Evolutionary conservation across 2,113 vertebrate species (phyloP), one percentile per base, ranked within the genome.

Genomic region (Micronycteris hirsuta): DNA sequence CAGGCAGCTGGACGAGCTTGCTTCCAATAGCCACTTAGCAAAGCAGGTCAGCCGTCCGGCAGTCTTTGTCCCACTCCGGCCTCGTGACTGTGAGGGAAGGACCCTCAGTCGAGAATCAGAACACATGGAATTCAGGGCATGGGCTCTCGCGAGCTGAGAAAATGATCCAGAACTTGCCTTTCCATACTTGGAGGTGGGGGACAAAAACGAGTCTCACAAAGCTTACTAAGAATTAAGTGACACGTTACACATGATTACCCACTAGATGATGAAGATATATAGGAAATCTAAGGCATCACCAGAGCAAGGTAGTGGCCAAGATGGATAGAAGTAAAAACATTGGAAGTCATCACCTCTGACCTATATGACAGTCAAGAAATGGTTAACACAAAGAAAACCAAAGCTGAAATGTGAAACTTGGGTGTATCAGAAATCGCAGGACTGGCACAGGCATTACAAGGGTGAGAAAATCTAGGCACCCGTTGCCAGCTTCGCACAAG

Each of bases 1-100:
- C 0, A 1, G 2, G n/a, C 26, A 11, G 4, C 0, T 17, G 19
- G 2, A 8, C 52, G 33, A 4, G 1, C 12, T 36, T 7, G 16
- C 9, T 54, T 24, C 26, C 4, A 14, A 49, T 58, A 2, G 13
- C 58, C 67, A 12, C 6, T 9, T 14, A 43, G 28, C 22, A 7
- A 73, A 20, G 68, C 0, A 33, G 26, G 63, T 12, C 36, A 9
- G 24, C 3, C 11, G 33, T 33, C 63, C 12, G 8, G 1, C 4
- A 41, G 31, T 1, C 11, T 73, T 10, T n/a, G 38, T 43, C 38
- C 26, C 20, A 5, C 4, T 20, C 5, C 5, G 28, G 38, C 24
- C 45, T 31, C 10, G 0, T 7, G 9, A 70, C 1, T 47, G 9
- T 26, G 6, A 13, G 4, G 12, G 0, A 81, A 71, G 20, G 31